Evolutionary conservation across 1,140 invertebrate species (phyloP).

Genomic region (Papilio aristodemus): DNA sequence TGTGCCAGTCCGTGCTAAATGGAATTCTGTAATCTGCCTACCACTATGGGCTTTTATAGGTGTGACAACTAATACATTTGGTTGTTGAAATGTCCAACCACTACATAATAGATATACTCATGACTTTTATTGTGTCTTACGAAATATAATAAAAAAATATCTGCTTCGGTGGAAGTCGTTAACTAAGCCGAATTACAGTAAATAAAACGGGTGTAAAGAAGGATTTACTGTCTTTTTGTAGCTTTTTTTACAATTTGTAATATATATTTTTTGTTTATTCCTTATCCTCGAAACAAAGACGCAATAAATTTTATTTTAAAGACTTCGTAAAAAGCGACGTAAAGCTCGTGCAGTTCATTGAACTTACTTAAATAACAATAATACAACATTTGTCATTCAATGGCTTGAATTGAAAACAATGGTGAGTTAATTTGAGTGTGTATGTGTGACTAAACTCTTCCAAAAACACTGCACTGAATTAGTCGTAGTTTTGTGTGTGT

Average conservation of each 20-base stretch:
- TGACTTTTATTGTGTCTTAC: background rate
- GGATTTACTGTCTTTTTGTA: conserved; percentile 17
- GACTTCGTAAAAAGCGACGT: conserved; percentile 2
- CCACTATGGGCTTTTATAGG: too few relatives aligned
- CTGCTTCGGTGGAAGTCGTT: conserved; percentile 9
- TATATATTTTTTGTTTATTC: conserved; percentile 15
- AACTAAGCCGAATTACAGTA: conserved; percentile 9
- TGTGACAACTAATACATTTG: too few relatives aligned
- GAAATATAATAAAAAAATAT: conserved; percentile 5
- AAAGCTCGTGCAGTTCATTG: background rate
- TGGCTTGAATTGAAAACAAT: too few relatives aligned
- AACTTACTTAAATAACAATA: background rate
- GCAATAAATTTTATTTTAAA: conserved; percentile 21
- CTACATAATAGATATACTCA: background rate
- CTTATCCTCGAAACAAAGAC: conserved; percentile 17
- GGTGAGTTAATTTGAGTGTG: too few relatives aligned
- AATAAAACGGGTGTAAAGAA: conserved; percentile 16
- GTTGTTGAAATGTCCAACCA: too few relatives aligned
- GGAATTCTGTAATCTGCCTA: too few relatives aligned
- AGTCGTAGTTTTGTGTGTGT: too few relatives aligned
- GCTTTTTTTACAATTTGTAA: conserved; percentile 17
- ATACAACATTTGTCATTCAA: too few relatives aligned
- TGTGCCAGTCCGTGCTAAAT: too few relatives aligned
- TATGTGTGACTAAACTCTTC: too few relatives aligned
- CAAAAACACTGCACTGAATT: too few relatives aligned